Evolutionary conservation across 2,113 vertebrate species (phyloP).

Genomic region (Rhombomys opimus): DNA sequence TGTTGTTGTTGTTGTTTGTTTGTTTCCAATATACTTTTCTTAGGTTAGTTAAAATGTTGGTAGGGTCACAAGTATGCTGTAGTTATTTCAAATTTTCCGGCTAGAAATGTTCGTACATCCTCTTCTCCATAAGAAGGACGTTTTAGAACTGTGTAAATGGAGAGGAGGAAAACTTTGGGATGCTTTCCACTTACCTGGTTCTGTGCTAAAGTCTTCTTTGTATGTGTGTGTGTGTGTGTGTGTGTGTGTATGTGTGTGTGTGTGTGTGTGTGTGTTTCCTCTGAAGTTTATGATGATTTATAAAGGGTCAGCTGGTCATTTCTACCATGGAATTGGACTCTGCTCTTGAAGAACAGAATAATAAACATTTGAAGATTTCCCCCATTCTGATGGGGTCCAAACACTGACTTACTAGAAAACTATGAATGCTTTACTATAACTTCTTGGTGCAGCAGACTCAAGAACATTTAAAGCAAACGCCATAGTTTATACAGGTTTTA

Average conservation of each 20-base stretch:
- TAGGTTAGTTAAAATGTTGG: neutral
- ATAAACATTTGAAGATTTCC: neutral
- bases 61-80: neutral
- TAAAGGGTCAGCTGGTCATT: neutral
- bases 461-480: neutral
- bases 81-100: slow-evolving; percentile 14
- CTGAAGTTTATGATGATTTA: slow-evolving; percentile 1
- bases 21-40: neutral
- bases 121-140: neutral
- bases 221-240: neutral
- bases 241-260: neutral
- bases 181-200: neutral
- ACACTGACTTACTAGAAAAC: neutral
- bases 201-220: neutral
- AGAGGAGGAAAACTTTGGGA: neutral
- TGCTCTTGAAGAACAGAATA: neutral
- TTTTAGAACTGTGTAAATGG: neutral
- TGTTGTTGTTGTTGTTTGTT: slow-evolving; percentile 69
- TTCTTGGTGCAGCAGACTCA: neutral
- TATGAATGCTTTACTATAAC: neutral
- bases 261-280: slow-evolving; percentile 1
- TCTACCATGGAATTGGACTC: neutral
- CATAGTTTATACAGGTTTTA: neutral
- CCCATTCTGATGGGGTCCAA: neutral
- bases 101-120: neutral